These are phyloP conservation scores for Drosophila littoralis DNA, from an alignment of 1,140 invertebrate genomes.

Conservation along the genomic window DNA sequence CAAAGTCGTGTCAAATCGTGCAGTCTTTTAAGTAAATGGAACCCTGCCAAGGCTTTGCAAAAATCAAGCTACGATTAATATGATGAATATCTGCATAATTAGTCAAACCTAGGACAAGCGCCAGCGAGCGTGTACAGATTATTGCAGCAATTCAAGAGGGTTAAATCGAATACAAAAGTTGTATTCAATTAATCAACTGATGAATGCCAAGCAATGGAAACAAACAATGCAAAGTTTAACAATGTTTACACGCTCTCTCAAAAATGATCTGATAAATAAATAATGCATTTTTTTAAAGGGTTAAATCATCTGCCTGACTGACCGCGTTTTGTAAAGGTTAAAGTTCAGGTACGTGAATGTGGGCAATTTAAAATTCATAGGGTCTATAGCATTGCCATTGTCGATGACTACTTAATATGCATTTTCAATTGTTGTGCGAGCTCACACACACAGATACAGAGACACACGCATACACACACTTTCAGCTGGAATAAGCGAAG, in stretches of 20 bases:
- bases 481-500: conserved; percentile 55
- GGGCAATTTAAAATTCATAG: conserved; percentile 27
- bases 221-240: not conserved
- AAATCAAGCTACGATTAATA: too few relatives aligned
- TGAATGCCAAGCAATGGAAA: not conserved
- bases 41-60: too few relatives aligned
- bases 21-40: too few relatives aligned
- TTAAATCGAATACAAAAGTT: not conserved
- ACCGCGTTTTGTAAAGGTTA: conserved; percentile 26
- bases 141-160: not conserved
- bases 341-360: conserved; percentile 26
- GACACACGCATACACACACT: not conserved
- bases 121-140: too few relatives aligned
- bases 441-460: conserved; percentile 36
- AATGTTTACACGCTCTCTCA: not conserved
- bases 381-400: conserved; percentile 13
- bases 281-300: conserved; percentile 20
- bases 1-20: too few relatives aligned
- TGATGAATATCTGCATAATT: too few relatives aligned
- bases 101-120: too few relatives aligned
- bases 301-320: conserved; percentile 41
- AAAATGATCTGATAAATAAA: conserved; percentile 18
- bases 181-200: not conserved
- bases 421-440: conserved; percentile 63
- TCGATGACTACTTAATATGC: conserved; percentile 67